Conservation (phyloP, 1,140 invertebrate species). For the Trichoplusia ni region DNA sequence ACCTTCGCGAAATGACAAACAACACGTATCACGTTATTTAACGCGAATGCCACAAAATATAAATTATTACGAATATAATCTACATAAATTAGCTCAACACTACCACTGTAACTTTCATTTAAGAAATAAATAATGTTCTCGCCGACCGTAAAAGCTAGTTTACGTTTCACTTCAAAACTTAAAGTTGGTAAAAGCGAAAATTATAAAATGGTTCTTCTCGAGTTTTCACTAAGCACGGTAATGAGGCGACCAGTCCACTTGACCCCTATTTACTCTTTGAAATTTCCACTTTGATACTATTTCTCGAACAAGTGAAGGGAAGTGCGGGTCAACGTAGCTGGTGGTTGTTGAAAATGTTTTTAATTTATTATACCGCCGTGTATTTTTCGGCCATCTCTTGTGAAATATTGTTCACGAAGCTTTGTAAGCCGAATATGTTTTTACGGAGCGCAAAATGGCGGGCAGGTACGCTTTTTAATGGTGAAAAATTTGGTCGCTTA, state of each 20-base stretch:
- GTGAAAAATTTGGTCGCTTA: conserved; percentile 18
- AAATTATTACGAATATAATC: conserved; percentile 8
- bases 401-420: conserved; percentile 41
- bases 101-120: conserved; percentile 4
- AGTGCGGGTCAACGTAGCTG: conserved; percentile 24
- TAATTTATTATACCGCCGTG: conserved; percentile 49
- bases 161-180: conserved; percentile 32
- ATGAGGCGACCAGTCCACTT: conserved; percentile 21
- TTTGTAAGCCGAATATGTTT: conserved; percentile 31
- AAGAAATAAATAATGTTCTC: conserved; percentile 9
- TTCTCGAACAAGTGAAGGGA: neutral
- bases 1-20: neutral
- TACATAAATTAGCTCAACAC: conserved; percentile 6
- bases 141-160: conserved; percentile 18
- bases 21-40: neutral
- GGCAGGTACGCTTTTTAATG: conserved; percentile 17
- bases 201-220: conserved; percentile 47
- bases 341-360: conserved; percentile 43
- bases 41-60: conserved; percentile 1
- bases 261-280: conserved; percentile 8
- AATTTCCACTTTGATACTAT: neutral
- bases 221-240: conserved; percentile 40
- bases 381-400: conserved; percentile 43
- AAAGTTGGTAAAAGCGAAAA: conserved; percentile 39
- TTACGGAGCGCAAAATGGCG: conserved; percentile 26